A percentile compares a stretch with the other conserved stretches of the same genome.
These are phyloP conservation scores for Candoia aspera DNA, from an alignment of 2,113 vertebrate species.

Conservation along the genomic window DNA sequence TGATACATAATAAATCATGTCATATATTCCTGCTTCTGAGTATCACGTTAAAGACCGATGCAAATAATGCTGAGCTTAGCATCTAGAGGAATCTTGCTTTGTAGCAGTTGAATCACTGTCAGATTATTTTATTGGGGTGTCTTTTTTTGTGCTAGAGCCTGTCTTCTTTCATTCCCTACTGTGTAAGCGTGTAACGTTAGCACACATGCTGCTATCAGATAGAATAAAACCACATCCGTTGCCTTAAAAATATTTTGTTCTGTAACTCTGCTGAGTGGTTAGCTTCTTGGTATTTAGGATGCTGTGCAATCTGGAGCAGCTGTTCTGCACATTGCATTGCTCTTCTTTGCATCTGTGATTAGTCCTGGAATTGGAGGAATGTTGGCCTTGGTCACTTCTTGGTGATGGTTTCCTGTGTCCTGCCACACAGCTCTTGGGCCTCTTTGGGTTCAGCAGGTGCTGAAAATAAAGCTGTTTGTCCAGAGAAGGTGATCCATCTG, in stretches of 20 bases:
- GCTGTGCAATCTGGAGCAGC: conserved; percentile 54
- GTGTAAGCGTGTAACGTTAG: conserved; percentile 18
- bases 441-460: conserved; percentile 52
- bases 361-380: conserved; percentile 37
- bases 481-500: conserved; percentile 63
- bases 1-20: not conserved
- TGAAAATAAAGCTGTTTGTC: conserved; percentile 64
- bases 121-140: not conserved
- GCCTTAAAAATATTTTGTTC: conserved; percentile 60
- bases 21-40: not conserved
- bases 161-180: conserved; percentile 11
- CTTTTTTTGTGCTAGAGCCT: conserved; percentile 47
- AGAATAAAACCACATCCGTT: conserved; percentile 52
- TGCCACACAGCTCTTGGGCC: conserved; percentile 51
- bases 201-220: conserved; percentile 28
- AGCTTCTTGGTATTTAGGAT: conserved; percentile 51
- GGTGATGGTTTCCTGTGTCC: conserved; percentile 61
- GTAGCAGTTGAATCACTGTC: not conserved
- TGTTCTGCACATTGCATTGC: conserved; percentile 44
- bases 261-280: conserved; percentile 28
- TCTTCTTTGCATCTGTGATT: conserved; percentile 39
- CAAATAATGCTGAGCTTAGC: not conserved
- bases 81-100: not conserved
- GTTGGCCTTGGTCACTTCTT: conserved; percentile 50
- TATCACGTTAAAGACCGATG: not conserved